Percentiles rank a stretch among this genome's conserved stretches.
Conservation (phyloP, 2,888 invertebrate genomes). For the Meiosimyza decipiens region DNA sequence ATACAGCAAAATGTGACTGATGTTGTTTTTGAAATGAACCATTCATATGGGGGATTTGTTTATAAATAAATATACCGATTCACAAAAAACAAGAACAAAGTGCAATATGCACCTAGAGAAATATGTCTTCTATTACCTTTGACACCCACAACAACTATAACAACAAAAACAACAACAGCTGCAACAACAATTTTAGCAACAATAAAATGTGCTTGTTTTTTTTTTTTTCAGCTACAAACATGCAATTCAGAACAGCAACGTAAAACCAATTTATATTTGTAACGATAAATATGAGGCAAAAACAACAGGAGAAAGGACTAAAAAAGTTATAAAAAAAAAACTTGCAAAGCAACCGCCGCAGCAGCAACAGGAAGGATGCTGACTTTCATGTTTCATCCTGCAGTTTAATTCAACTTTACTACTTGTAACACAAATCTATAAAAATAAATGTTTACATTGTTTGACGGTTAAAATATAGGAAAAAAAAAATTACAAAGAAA, state of each 20-base stretch:
- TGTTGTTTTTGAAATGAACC: too few species aligned
- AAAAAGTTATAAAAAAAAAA: background rate
- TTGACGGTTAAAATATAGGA: slow-evolving; percentile 11
- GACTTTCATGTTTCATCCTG: background rate
- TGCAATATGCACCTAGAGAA: slow-evolving; percentile 20
- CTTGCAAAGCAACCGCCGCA: background rate
- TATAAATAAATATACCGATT: too few species aligned
- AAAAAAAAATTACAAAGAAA: slow-evolving; percentile 1
- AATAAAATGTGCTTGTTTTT: slow-evolving; percentile 2
- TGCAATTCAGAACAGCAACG: slow-evolving; percentile 15
- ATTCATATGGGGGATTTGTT: too few species aligned
- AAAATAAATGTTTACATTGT: slow-evolving; percentile 32
- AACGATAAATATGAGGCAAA: slow-evolving; percentile 26
- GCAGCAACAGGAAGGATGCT: background rate
- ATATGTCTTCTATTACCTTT: background rate
- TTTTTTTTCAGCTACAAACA: background rate
- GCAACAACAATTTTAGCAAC: background rate
- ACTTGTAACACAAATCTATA: slow-evolving; percentile 19
- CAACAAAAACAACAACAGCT: background rate
- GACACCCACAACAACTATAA: background rate
- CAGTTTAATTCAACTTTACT: background rate
- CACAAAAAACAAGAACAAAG: slow-evolving; percentile 9
- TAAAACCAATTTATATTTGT: slow-evolving; percentile 34
- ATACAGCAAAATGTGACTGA: too few species aligned
- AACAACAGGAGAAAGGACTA: slow-evolving; percentile 2